phyloP scores from a whole-genome alignment of 2,797 vertebrate species.

The Pampus argenteus region DNA sequence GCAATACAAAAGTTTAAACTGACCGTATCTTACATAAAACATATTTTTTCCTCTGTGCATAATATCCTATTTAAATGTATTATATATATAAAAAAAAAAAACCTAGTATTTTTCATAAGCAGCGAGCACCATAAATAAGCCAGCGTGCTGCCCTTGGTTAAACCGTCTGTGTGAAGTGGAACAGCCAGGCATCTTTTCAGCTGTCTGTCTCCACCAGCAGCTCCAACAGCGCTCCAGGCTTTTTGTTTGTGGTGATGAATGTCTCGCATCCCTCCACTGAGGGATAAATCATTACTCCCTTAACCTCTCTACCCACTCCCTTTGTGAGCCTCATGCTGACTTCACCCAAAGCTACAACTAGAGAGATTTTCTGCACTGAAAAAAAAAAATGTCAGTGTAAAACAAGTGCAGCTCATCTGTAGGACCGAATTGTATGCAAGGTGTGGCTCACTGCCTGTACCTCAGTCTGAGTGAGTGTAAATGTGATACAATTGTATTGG shows the following conservation, averaged over 20 bases:
- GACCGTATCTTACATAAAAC: neutral
- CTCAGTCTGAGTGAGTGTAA: neutral
- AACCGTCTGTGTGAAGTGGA: conserved; percentile 4
- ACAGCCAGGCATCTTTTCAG: neutral
- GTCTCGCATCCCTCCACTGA: conserved; percentile 29
- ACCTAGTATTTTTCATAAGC: neutral
- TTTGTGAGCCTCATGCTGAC: conserved; percentile 2
- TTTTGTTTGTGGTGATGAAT: conserved; percentile 38
- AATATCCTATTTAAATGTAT: neutral
- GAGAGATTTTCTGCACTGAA: conserved; percentile 5
- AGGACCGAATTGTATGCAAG: conserved; percentile 35
- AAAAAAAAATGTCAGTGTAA: conserved; percentile 16
- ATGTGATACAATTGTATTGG: neutral
- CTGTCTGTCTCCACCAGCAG: conserved; percentile 9
- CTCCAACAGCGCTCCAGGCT: conserved; percentile 29
- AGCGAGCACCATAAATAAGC: neutral
- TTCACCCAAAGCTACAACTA: neutral
- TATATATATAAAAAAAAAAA: too few relatives aligned
- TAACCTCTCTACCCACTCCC: conserved; percentile 29
- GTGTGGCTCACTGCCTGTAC: conserved; percentile 44
- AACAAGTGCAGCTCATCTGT: conserved; percentile 4
- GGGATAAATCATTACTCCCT: conserved; percentile 38
- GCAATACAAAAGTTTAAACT: neutral
- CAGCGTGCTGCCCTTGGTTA: neutral
- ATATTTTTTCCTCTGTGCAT: neutral